A percentile compares a stretch with the other conserved stretches of the same genome.
Conservation (phyloP, 2,797 vertebrate genomes). For the Ateles fusciceps region DNA sequence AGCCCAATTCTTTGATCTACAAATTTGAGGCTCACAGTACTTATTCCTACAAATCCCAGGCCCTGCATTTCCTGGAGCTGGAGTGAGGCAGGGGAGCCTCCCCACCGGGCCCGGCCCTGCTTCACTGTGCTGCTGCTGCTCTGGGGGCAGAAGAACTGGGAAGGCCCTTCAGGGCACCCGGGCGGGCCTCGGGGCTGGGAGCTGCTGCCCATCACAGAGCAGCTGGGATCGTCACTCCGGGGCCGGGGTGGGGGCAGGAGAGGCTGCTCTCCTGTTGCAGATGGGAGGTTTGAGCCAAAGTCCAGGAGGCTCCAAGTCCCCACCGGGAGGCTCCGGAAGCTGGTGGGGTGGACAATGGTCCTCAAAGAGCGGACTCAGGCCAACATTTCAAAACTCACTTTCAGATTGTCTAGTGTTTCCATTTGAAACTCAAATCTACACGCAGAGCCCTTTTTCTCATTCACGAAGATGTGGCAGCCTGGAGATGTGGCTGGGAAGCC, state of each 20-base stretch:
- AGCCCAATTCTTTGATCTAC: not conserved
- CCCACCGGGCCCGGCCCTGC: fast-evolving
- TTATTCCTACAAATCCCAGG: too few relatives aligned
- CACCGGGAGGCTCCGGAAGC: fast-evolving
- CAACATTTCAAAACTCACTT: too few relatives aligned
- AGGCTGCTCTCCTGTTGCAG: not conserved
- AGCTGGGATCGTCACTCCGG: fast-evolving
- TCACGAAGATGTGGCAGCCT: too few relatives aligned
- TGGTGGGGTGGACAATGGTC: fast-evolving
- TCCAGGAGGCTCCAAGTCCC: not conserved
- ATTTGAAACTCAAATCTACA: not conserved
- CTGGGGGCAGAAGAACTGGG: fast-evolving
- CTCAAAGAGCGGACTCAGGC: fast-evolving
- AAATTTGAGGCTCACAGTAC: not conserved
- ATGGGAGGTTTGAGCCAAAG: not conserved
- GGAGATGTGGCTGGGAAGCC: fast-evolving
- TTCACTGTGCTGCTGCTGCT: not conserved
- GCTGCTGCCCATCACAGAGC: not conserved
- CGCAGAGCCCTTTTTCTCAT: fast-evolving
- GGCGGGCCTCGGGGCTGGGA: fast-evolving
- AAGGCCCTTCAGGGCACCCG: fast-evolving
- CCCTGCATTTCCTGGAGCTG: not conserved
- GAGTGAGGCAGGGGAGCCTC: not conserved
- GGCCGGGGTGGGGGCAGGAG: not conserved
- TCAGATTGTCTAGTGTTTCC: not conserved